Evolutionary conservation across 2,797 vertebrate genomes (phyloP).

Genomic region (Falco peregrinus): DNA sequence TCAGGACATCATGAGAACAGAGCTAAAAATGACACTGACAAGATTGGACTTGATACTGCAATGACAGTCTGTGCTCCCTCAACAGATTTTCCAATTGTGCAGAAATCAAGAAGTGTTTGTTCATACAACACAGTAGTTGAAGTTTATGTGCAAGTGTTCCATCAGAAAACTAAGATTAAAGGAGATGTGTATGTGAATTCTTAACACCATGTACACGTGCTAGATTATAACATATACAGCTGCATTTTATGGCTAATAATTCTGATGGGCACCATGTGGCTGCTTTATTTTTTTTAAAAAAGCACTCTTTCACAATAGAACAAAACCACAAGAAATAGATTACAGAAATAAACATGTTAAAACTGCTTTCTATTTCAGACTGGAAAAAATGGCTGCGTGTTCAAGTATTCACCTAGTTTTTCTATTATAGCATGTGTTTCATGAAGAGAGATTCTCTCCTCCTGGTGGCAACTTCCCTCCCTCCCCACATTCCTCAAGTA

Average conservation of each 20-base stretch:
- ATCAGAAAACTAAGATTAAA: background rate
- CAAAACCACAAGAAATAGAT: background rate
- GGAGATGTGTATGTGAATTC: background rate
- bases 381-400: background rate
- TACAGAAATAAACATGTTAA: background rate
- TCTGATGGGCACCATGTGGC: background rate
- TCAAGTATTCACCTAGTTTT: background rate
- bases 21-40: background rate
- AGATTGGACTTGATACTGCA: rapidly evolving
- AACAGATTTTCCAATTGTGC: rapidly evolving
- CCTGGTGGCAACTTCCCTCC: background rate
- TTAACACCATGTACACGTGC: background rate
- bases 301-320: background rate
- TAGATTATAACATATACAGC: background rate
- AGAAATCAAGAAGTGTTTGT: rapidly evolving
- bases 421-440: background rate
- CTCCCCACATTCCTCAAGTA: background rate
- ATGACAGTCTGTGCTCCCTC: rapidly evolving
- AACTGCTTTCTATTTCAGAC: background rate
- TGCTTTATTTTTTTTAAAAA: background rate
- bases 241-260: background rate
- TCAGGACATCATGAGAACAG: rapidly evolving
- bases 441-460: background rate
- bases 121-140: rapidly evolving
- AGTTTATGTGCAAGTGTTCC: background rate